Conservation (phyloP, 2,888 invertebrate species). For the Rugalucina vietnamica region DNA sequence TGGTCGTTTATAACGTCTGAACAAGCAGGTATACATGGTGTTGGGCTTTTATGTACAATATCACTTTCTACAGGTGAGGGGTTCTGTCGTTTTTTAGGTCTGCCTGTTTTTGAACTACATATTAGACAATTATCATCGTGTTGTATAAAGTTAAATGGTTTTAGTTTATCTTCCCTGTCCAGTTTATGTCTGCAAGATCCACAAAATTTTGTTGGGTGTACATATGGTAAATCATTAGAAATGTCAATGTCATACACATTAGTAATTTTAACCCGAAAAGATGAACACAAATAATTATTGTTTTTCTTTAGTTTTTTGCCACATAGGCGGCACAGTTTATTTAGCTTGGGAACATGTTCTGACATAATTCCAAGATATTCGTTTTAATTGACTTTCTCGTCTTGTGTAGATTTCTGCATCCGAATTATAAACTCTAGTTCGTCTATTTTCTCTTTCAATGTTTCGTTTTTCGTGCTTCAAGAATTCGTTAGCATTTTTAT, state of each 20-base stretch:
- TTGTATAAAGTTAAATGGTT: background rate
- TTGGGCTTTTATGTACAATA: background rate
- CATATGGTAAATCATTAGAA: background rate
- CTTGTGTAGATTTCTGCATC: too few relatives aligned
- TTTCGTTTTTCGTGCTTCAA: too few relatives aligned
- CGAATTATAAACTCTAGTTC: too few relatives aligned
- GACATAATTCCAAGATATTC: too few relatives aligned
- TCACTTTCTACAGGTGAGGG: background rate
- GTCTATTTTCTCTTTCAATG: too few relatives aligned
- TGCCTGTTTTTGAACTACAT: background rate
- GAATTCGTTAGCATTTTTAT: too few relatives aligned
- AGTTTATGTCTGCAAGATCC: background rate
- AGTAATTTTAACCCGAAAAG: background rate
- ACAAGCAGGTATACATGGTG: background rate
- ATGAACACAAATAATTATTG: background rate
- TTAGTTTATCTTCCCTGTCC: background rate
- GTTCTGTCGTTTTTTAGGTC: background rate
- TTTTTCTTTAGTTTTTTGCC: too few relatives aligned
- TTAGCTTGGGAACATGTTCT: too few relatives aligned
- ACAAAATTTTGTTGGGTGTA: conserved; percentile 10
- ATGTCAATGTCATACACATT: background rate
- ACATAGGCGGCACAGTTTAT: too few relatives aligned
- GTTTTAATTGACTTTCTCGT: too few relatives aligned
- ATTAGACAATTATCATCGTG: background rate
- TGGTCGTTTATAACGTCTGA: background rate